Base-by-base conservation (phyloP, 2,113 vertebrate genomes). In the Tupaia tana region DNA sequence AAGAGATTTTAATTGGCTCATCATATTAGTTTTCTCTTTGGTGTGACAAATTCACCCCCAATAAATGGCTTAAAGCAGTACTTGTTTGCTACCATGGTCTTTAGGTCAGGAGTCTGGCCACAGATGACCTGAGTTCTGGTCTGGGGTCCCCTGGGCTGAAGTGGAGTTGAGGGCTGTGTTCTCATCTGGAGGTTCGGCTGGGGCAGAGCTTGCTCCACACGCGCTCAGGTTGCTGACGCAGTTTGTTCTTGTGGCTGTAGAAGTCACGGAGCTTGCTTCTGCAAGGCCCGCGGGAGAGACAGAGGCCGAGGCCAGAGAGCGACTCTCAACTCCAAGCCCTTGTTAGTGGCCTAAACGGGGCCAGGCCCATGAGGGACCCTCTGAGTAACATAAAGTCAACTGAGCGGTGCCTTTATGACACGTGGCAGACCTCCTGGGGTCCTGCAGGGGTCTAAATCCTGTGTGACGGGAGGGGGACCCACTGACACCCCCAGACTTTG, bases 1-100 rank as follows among this genome's bases (percentile, higher is more conserved):
- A 95, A 83, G 88, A 63, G 84, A 61, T 86, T 85, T 93, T 91
- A 89, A 86, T 66, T 59, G 87, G 27, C 93, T 84, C 87, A 20
- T 89, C 58, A 85, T 56, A 74, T 73, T 70, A 10, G 74, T 54
- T 85, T 88, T 80, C 78, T 74, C 74, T 63, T 63, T 61, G 56
- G 63, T 12, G 59, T 52, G 66, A 80, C 54, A 29, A 87, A 74
- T 43, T 7, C 79, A 59, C 24, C 56, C 66, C 56, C 25, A 29
- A 43, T 64, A 71, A 43, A 67, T n/a, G 78, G 29, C 61, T 88
- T 80, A 81, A 84, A 86, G 27, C 86, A 52, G 59, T 27, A 67
- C 29, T 9, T 87, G 43, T 80, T 31, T 89, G 16, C 75, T 63
- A 52, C 61, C 1, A 1, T 1, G 19, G 73, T 59, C 61, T 67